Percentiles rank a stretch among this genome's conserved stretches.
These are phyloP conservation scores for Pantala flavescens DNA, from an alignment of 1,140 invertebrate species.

Conservation along the genomic window DNA sequence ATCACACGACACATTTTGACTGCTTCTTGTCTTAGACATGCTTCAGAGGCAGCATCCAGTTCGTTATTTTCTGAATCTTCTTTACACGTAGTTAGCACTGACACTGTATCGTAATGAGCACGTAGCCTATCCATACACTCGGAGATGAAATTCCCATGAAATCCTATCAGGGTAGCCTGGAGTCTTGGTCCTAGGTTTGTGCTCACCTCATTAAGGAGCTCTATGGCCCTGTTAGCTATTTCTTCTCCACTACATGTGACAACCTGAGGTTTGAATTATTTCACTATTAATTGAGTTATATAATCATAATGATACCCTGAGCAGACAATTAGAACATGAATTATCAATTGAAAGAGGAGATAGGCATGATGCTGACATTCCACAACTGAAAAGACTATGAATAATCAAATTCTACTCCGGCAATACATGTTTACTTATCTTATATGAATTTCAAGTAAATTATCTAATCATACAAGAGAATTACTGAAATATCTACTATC, in stretches of 20 bases:
- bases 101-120: slow-evolving; percentile 65
- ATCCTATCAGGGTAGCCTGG: slow-evolving; percentile 59
- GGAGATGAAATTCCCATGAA: slow-evolving; percentile 78
- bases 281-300: too few species aligned
- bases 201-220: slow-evolving; percentile 84
- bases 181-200: slow-evolving; percentile 84
- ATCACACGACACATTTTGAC: slow-evolving; percentile 87
- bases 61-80: slow-evolving; percentile 42
- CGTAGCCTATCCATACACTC: slow-evolving; percentile 82
- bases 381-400: too few species aligned
- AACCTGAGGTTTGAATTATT: slow-evolving; percentile 41
- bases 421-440: background rate
- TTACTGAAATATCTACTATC: too few species aligned
- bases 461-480: too few species aligned
- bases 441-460: too few species aligned
- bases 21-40: slow-evolving; percentile 52
- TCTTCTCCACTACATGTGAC: slow-evolving; percentile 82
- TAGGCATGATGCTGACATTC: too few species aligned
- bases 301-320: too few species aligned
- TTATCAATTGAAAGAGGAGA: too few species aligned
- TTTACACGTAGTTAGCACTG: slow-evolving; percentile 44
- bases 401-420: background rate
- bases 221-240: slow-evolving; percentile 82
- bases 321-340: too few species aligned
- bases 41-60: slow-evolving; percentile 14